A percentile compares a stretch with the other conserved stretches of the same genome.
Conservation (phyloP, 2,797 vertebrate genomes). For the Echiichthys vipera region DNA sequence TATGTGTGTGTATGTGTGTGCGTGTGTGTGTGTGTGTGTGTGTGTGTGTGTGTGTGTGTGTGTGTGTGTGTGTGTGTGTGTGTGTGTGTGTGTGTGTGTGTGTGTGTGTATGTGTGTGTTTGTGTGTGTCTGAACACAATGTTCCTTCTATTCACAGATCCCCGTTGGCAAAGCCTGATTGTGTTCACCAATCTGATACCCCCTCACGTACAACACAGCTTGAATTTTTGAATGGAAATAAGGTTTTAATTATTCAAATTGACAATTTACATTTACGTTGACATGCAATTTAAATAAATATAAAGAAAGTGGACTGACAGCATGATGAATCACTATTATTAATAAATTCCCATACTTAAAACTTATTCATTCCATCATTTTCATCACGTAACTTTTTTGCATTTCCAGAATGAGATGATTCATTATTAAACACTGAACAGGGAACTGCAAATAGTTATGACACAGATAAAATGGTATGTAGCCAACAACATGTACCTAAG, state of each 20-base stretch:
- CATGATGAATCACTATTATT: neutral
- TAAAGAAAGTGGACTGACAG: neutral
- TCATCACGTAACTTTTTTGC: neutral
- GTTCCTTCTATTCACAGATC: slow-evolving; percentile 86
- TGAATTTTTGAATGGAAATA: slow-evolving; percentile 42
- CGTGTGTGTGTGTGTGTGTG: slow-evolving; percentile 50
- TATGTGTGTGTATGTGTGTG: slow-evolving; percentile 29
- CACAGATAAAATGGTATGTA: slow-evolving; percentile 46
- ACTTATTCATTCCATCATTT: slow-evolving; percentile 9
- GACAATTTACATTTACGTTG: slow-evolving; percentile 7
- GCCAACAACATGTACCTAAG: slow-evolving; percentile 45
- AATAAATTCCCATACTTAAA: slow-evolving; percentile 3
- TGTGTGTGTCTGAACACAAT: slow-evolving; percentile 83
- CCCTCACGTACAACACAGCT: slow-evolving; percentile 59
- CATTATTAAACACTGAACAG: neutral
- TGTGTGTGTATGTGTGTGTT: slow-evolving; percentile 30
- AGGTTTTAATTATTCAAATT: slow-evolving; percentile 22
- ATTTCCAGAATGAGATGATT: neutral
- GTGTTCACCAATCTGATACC: slow-evolving; percentile 77
- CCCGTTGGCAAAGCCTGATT: slow-evolving; percentile 80
- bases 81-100: slow-evolving; percentile 15
- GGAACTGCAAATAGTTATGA: slow-evolving; percentile 18
- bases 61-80: slow-evolving; percentile 21
- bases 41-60: neutral
- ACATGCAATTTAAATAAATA: neutral